These are phyloP conservation scores for Allygus modestus DNA, from an alignment of 2,888 invertebrate genomes.

Conservation along the genomic window DNA sequence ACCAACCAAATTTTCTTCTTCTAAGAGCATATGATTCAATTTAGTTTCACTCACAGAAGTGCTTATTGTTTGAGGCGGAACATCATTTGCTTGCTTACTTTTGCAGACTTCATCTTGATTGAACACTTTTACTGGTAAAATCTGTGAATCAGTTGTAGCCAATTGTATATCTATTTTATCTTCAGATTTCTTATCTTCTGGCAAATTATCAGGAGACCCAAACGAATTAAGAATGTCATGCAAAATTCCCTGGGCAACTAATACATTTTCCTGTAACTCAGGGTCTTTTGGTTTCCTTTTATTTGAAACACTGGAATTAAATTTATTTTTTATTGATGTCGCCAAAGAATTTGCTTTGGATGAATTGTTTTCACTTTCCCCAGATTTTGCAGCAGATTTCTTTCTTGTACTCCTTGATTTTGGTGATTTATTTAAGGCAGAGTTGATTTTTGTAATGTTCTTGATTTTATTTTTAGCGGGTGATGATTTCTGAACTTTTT, in stretches of 20 bases:
- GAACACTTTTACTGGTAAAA: not conserved
- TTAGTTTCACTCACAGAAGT: not conserved
- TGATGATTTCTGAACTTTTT: not conserved
- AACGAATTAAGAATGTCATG: slow-evolving; percentile 15
- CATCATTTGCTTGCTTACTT: not conserved
- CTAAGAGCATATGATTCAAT: not conserved
- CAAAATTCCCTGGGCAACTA: slow-evolving; percentile 39
- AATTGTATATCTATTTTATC: not conserved
- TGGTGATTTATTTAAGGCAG: not conserved
- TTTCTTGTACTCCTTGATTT: not conserved
- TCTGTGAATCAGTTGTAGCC: not conserved
- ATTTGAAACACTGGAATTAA: not conserved
- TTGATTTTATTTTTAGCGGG: not conserved
- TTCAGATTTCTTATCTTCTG: not conserved
- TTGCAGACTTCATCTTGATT: not conserved
- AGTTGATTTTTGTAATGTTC: not conserved
- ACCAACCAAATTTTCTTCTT: not conserved
- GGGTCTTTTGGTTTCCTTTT: not conserved
- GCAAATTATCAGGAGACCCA: not conserved
- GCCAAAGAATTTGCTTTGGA: not conserved
- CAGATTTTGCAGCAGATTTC: not conserved
- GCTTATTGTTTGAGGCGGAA: not conserved
- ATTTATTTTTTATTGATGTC: slow-evolving; percentile 9
- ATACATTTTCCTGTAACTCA: slow-evolving; percentile 1
- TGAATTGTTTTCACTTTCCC: not conserved